Evolutionary conservation across 2,113 vertebrate species (phyloP), one percentile per base, ranked within the genome.

Genomic region (Ariopsis seemanni): DNA sequence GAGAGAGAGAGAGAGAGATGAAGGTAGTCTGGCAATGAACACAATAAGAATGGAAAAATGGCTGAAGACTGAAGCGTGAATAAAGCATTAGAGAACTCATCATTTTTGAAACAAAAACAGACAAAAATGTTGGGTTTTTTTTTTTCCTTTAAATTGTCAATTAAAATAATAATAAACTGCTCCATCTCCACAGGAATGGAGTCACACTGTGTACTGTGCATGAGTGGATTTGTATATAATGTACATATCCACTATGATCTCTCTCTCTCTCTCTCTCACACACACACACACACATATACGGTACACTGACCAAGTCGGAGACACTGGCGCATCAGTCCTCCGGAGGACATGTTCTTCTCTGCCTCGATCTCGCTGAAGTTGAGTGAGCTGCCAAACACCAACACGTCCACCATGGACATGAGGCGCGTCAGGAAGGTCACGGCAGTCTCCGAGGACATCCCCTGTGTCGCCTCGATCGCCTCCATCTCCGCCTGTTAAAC

Each of bases 361-460:
- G 97, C 97, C 94, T 99, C 98, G 50, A 99, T 99, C 93, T 99
- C 97, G 90, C 97, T 98, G 93, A 99, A 99, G 95, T 99, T 99
- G 86, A 99, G 96, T 85, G 98, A 99, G 78, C 98, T 99, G 82
- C 97, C 97, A 92, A 99, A 99, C 42, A 99, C 98, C 89, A 99
- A 92, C 7, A 98, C 98, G 87, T 99, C 98, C 72, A 99, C 98
- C 97, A 99, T 97, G 9, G 97, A 97, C 98, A 99, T 99, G 93
- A 99, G 95, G 27, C 98, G 96, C 85, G 96, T 97, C 90, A 99
- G 96, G 92, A 99, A 99, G 65, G 97, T 97, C 88, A 98, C 95
- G 65, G 98, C 98, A 20, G 96, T 99, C 93, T 99, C 97, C 22
- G 98, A 96, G 8, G 98, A 98, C 98, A 99, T 99, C 90, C 98